phyloP scores from a whole-genome alignment of 1,140 invertebrate genomes.

The Lepidurus apus region DNA sequence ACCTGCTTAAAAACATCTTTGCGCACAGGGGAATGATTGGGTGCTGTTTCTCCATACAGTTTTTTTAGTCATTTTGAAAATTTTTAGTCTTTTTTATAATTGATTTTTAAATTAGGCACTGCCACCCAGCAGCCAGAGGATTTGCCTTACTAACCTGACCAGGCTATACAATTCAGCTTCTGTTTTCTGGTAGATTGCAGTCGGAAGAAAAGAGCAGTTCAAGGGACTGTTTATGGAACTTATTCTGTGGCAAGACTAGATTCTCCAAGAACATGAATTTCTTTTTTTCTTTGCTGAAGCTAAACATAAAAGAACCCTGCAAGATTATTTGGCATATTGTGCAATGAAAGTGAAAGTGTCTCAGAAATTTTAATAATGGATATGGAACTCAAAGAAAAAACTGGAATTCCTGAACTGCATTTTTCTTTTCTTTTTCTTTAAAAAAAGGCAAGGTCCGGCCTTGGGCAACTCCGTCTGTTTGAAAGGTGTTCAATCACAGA shows the following conservation, averaged over 20 bases:
- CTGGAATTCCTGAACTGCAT: too few relatives aligned
- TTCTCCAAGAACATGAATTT: slow-evolving; percentile 16
- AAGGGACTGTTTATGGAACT: neutral
- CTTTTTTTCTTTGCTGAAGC: neutral
- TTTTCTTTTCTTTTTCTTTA: neutral
- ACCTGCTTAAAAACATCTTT: neutral
- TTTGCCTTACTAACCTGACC: slow-evolving; percentile 18
- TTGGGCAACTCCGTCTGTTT: slow-evolving; percentile 6
- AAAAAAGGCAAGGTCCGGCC: neutral
- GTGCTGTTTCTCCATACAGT: slow-evolving; percentile 12
- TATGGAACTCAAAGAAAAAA: too few relatives aligned
- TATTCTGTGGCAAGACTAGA: slow-evolving; percentile 17
- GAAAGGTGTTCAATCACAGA: slow-evolving; percentile 21
- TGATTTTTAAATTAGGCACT: slow-evolving; percentile 11
- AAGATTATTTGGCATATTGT: too few relatives aligned
- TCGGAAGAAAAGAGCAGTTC: neutral
- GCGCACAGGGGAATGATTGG: neutral
- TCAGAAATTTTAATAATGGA: too few relatives aligned
- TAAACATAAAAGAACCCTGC: neutral
- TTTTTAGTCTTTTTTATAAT: neutral
- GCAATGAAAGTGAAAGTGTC: too few relatives aligned
- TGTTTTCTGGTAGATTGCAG: neutral
- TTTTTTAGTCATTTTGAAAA: neutral
- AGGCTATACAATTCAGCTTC: neutral
- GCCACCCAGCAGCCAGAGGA: slow-evolving; percentile 1